Percentiles rank a stretch among this genome's conserved stretches.
Evolutionary conservation across 2,113 vertebrate species (phyloP).

Genomic region (Pristiophorus japonicus): DNA sequence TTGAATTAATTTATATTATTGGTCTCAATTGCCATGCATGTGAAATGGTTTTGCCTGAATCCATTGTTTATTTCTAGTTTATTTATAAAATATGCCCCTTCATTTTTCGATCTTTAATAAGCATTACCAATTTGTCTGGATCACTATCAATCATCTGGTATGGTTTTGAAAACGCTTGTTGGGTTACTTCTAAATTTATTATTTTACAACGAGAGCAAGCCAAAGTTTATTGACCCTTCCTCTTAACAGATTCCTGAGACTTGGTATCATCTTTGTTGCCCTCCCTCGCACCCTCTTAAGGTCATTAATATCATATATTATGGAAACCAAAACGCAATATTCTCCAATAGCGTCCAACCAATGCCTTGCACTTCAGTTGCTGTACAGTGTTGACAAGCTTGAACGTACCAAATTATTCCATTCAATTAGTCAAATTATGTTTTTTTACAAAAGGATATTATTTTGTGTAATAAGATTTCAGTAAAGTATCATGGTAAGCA

Average conservation of each 20-base stretch:
- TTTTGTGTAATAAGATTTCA: not conserved
- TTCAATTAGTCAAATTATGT: no score
- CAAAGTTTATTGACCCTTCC: not conserved
- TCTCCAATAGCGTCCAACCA: not conserved
- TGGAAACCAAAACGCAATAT: not conserved
- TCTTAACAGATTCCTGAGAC: not conserved
- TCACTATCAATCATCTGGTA: not conserved
- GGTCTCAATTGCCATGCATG: not conserved
- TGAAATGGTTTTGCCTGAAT: not conserved
- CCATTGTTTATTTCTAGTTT: not conserved
- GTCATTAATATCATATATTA: not conserved
- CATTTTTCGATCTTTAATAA: not conserved
- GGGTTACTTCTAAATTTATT: not conserved
- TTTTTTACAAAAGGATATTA: not conserved
- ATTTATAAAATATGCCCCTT: not conserved
- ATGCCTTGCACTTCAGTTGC: not conserved
- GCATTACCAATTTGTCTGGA: not conserved
- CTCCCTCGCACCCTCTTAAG: not conserved
- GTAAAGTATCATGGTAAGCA: not conserved
- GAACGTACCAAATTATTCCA: not conserved
- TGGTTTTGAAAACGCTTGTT: not conserved
- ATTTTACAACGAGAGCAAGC: not conserved
- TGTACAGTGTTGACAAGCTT: not conserved
- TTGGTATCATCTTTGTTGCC: not conserved
- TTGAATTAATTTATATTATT: not conserved